Conservation (phyloP, 2,797 vertebrate genomes). For the Notoglanidium macrostoma region DNA sequence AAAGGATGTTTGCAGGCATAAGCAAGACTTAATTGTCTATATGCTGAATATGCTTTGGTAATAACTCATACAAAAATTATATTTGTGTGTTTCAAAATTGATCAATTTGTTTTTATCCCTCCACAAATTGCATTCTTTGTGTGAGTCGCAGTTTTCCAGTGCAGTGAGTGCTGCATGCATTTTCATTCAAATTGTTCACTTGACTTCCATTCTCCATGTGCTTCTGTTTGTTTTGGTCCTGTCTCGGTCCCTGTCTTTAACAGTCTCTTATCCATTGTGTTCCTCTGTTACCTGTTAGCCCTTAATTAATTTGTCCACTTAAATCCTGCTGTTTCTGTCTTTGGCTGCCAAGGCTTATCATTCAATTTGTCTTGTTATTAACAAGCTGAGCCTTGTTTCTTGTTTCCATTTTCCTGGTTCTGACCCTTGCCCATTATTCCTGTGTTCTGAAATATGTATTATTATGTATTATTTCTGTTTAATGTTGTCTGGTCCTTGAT, state of each 20-base stretch:
- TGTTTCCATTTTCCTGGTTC: background rate
- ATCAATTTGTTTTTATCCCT: background rate
- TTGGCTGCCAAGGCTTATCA: background rate
- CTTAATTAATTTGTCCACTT: background rate
- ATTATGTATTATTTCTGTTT: background rate
- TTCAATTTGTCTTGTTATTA: background rate
- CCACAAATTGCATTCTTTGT: background rate
- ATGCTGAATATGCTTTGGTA: background rate
- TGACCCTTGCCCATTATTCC: background rate
- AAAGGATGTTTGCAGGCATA: background rate
- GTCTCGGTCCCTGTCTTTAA: background rate
- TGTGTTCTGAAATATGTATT: background rate
- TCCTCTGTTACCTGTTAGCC: background rate
- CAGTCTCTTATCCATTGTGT: background rate
- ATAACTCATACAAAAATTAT: background rate
- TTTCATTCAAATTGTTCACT: background rate
- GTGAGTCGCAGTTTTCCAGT: background rate
- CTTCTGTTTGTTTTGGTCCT: background rate
- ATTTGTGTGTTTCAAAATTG: background rate
- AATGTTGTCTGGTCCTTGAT: background rate
- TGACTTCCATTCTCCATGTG: background rate
- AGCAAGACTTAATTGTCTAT: background rate
- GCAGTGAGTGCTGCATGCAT: background rate
- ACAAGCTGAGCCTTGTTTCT: background rate
- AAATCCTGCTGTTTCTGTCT: background rate